phyloP scores from a whole-genome alignment of 2,888 invertebrate genomes.

The Drosophila dives region DNA sequence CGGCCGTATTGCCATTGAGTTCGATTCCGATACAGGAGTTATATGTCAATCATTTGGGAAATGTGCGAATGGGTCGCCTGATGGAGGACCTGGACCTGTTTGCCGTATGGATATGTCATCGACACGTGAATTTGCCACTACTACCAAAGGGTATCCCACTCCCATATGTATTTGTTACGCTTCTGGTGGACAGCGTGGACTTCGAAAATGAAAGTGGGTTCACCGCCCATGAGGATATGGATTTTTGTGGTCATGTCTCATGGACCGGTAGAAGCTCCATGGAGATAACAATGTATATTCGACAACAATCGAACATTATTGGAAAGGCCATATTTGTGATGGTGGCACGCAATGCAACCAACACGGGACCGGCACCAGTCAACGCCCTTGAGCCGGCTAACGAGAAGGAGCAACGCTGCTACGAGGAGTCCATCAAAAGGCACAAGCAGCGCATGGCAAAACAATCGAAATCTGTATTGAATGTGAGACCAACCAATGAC shows the following conservation, averaged over 20 bases:
- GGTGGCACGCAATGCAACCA: constrained; percentile 89
- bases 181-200: constrained; percentile 89
- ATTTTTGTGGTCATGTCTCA: constrained; percentile 89
- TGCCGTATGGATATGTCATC: constrained; percentile 90
- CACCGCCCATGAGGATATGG: constrained; percentile 87
- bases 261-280: constrained; percentile 90
- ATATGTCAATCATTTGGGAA: constrained; percentile 87
- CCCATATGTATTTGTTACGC: constrained; percentile 90
- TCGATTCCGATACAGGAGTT: constrained; percentile 87
- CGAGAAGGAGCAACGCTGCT: constrained; percentile 87
- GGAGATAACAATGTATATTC: constrained; percentile 89
- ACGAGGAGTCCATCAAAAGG: constrained; percentile 86
- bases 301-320: constrained; percentile 86
- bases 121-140: constrained; percentile 88
- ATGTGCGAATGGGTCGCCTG: constrained; percentile 89
- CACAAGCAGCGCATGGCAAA: constrained; percentile 85
- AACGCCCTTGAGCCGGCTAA: constrained; percentile 87
- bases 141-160: constrained; percentile 85
- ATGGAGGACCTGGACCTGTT: constrained; percentile 92
- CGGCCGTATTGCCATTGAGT: constrained; percentile 88
- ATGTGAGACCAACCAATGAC: constrained; percentile 87
- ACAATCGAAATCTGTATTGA: constrained; percentile 86
- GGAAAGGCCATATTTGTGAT: constrained; percentile 89
- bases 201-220: constrained; percentile 76
- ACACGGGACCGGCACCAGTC: constrained; percentile 86